Percentiles rank a stretch among this genome's conserved stretches.
These are phyloP conservation scores for Hemibagrus wyckioides DNA, from an alignment of 2,113 vertebrate genomes.

Conservation along the genomic window DNA sequence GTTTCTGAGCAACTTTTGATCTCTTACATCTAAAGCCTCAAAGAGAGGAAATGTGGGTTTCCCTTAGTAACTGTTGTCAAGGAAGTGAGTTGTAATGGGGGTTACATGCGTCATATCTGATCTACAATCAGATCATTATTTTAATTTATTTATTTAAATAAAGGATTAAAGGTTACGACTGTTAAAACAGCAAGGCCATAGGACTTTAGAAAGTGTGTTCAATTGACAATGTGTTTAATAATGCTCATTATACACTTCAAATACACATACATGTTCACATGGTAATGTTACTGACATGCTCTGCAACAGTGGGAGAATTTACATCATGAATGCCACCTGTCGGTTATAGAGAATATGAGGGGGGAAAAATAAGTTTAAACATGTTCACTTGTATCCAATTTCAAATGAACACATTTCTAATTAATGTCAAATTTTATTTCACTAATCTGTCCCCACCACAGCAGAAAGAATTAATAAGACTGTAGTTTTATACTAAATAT, in stretches of 20 bases:
- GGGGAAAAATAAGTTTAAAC: background rate
- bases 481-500: conserved; percentile 17
- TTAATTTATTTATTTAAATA: background rate
- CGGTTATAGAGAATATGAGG: background rate
- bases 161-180: background rate
- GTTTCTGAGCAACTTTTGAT: conserved; percentile 33
- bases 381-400: background rate
- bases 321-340: conserved; percentile 14
- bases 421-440: conserved; percentile 60
- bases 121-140: conserved; percentile 1
- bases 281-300: background rate
- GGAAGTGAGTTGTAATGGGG: conserved; percentile 43
- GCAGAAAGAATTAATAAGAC: background rate
- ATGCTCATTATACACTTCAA: background rate
- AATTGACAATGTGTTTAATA: background rate
- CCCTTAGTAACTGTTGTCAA: conserved; percentile 48
- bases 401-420: conserved; percentile 37
- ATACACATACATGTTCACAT: background rate
- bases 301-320: background rate
- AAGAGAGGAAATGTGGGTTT: conserved; percentile 57
- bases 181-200: background rate
- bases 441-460: conserved; percentile 49
- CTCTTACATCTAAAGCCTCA: conserved; percentile 22
- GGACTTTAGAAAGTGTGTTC: background rate
- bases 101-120: conserved; percentile 28